Base-by-base conservation (phyloP, 1,140 invertebrate genomes). In the Drosophila seguyi region DNA sequence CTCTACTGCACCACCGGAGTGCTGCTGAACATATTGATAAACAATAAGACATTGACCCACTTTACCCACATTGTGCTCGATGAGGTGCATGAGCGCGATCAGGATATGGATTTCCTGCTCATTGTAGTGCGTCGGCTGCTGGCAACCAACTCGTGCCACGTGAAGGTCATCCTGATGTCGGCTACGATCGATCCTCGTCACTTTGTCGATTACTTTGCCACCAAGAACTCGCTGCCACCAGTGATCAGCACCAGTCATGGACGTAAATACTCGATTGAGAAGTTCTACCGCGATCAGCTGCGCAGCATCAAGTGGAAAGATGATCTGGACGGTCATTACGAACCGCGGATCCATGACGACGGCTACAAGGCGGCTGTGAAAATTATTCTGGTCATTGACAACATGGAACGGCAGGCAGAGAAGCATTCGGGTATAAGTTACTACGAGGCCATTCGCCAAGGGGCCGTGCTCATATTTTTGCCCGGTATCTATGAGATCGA, bases 31-130 rank as follows among this genome's bases (percentile, higher is more conserved):
- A 95, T 95, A 91, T 81, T 98, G 6, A 97, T 99, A 61, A 95
- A 95, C 63, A 57, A 76, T 1, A 93, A 94, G 77, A 95, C 96
- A 50, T 92, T 95, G 2, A 88, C 90, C 38, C 93, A 98, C 96
- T 95, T 93, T 68, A 98, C 98, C 1, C 99, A 99, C 92, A 95
- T 99, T 48, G 96, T 99, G 82, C 93, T 99, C 8, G 98, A 98
- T 93, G 97, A 99, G 93, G 96, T 99, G 20, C 99, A 99, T 92
- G 99, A 99, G 93, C 94, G 99, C 22, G 97, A 98, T 88, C 95
- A 97, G 91, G 97, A 99, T 62, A 98, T 98, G 94, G 96, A 96
- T 81, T 99, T 99, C 91, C 93, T 99, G 6, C 91, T 99, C 8
- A 94, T 99, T 18, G 93, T 99, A 14, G 94, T 99, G 1, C 95